Evolutionary conservation across 2,113 vertebrate species (phyloP), one percentile per base, ranked within the genome.

Genomic region (Pionites leucogaster): DNA sequence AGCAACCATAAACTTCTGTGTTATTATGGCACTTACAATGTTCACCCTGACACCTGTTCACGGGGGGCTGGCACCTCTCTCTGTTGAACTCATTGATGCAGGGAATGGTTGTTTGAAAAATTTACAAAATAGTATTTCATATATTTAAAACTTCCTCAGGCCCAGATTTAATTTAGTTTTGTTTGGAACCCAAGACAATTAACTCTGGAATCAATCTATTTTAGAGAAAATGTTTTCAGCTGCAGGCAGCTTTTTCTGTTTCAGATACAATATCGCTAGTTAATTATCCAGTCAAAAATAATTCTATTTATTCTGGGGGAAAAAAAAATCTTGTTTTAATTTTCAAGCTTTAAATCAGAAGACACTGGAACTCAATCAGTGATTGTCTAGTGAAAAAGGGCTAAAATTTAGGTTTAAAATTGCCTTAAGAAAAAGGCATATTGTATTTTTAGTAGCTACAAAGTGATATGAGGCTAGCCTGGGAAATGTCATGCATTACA

Each of bases 241-340:
- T 87, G 69, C 68, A 94, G 92, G 91, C 89, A 84, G 57, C 59
- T 85, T 88, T 90, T 91, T 86, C 69, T 59, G 29, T 93, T 94
- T 94, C 67, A 90, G 46, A 78, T 92, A 88, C 25, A 93, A 95
- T 83, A 95, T 64, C 46, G 2, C 4, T n/a, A 96, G 89, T 83
- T 96, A 96, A 96, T 97, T 94, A 95, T 65, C 83, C 37, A 82
- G 64, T 76, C 82, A 91, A 94, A 55, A 96, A 83, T 84, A 93
- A 94, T 93, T 96, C 71, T 85, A 24, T 90, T 87, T 91, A 83
- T 75, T 82, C 37, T 82, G 78, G 64, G 82, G 41, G 47, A 29
- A 29, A 76, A 89, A 82, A 83, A 74, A 63, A 25, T 11, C 46
- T 63, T 29, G 41, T 70, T 96, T 93, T 91, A 60, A 88, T 95